Percentiles rank a stretch among this genome's conserved stretches.
These are phyloP conservation scores for Lacerta viridis DNA, from an alignment of 2,797 vertebrate species.

Conservation along the genomic window DNA sequence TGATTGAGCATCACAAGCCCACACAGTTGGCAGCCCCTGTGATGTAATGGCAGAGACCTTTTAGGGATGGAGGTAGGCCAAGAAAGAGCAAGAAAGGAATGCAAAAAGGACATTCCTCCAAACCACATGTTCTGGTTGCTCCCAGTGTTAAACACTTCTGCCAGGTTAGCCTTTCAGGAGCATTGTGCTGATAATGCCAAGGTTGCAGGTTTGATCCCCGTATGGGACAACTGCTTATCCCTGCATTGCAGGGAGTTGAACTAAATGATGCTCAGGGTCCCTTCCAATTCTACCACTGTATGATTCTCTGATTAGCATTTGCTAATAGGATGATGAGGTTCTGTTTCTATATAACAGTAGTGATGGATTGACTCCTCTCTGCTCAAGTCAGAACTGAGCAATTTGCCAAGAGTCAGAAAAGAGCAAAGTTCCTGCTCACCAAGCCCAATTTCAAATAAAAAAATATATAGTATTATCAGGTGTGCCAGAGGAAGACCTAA, in stretches of 20 bases:
- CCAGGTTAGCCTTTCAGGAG: not conserved
- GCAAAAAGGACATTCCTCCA: not conserved
- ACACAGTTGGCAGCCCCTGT: not conserved
- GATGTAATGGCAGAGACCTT: not conserved
- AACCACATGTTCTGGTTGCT: not conserved
- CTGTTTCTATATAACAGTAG: not conserved
- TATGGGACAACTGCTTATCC: too few species aligned
- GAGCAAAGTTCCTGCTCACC: not conserved
- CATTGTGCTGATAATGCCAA: too few species aligned
- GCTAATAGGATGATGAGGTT: not conserved
- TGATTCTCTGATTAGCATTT: not conserved
- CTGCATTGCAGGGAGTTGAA: too few species aligned
- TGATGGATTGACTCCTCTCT: not conserved
- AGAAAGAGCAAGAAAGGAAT: not conserved
- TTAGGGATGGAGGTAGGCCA: not conserved
- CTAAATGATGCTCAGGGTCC: too few species aligned
- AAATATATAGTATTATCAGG: too few species aligned
- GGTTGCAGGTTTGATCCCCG: too few species aligned
- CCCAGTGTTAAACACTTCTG: not conserved
- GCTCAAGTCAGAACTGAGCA: not conserved
- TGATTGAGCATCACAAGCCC: not conserved
- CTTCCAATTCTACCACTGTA: too few species aligned
- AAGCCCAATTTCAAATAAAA: not conserved
- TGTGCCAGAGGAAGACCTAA: too few species aligned
- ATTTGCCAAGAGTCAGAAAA: not conserved